Base-by-base conservation (phyloP, 2,113 vertebrate species). In the Corapipo altera region DNA sequence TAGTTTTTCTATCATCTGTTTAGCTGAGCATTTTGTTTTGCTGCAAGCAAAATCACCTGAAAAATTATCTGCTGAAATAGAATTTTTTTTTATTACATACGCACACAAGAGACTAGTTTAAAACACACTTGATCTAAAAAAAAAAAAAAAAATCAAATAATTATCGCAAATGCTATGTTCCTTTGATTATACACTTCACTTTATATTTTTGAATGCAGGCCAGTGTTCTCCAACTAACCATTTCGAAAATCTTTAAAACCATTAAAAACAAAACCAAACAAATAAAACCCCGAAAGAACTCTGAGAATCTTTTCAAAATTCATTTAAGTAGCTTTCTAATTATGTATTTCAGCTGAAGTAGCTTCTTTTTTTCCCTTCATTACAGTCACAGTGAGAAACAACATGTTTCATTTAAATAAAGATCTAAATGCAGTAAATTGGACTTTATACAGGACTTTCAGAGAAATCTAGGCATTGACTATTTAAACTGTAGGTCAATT, bases 1-100 rank as follows among this genome's bases (percentile, higher is more conserved):
- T 95, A 77, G 43, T 19, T 61, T 96, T 97, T 95, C 78, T 23
- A 26, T 91, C 65, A 91, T 93, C 33, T 62, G 91, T 97, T 97
- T 89, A 97, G 75, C 79, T 85, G 71, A 95, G 35, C 15, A 32
- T 90, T 98, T 97, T 96, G 55, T 91, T 98, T 95, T 97, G 78
- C 90, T 97, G 17, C 20, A 93, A 79, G 90, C 48, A 97, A 97
- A 96, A 97, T 97, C 94, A 97, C 94, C 61, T 97, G 88, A 96
- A 95, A 98, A 95, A 75, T 95, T 93, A 96, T 93, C 78, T 81
- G 58, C 83, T 92, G 77, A 97, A 98, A 96, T 88, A 76, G 28
- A 94, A 55, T 61, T 75, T 85, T 93, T 83, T 94, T 96, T 87
- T 30, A 55, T 92, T 96, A 77, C 30, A 6, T 86, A 43, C 41